phyloP scores from a whole-genome alignment of 2,113 vertebrate species.

The Phoenicopterus ruber region DNA sequence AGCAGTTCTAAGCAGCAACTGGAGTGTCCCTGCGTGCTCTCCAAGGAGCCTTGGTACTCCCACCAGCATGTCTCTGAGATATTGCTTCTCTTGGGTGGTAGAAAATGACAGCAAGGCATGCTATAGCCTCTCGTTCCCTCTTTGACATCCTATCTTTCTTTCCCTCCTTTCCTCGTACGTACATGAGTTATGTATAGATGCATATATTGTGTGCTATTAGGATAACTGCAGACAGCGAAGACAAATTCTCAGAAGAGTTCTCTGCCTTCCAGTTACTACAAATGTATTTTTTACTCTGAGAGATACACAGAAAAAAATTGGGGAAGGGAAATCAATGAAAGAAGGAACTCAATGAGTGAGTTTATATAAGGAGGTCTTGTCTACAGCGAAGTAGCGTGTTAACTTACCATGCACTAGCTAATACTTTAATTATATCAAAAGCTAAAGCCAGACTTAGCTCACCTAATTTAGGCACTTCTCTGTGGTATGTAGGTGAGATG shows the following conservation, averaged over 20 bases:
- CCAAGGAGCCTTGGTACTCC: not conserved
- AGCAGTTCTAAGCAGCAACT: not conserved
- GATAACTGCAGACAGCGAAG: not conserved
- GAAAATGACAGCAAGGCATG: not conserved
- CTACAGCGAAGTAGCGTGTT: not conserved
- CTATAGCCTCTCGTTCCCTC: not conserved
- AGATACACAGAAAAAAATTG: not conserved
- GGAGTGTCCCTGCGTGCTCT: not conserved
- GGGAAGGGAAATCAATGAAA: not conserved
- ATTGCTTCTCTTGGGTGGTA: not conserved
- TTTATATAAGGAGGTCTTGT: not conserved
- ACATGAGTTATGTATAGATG: not conserved
- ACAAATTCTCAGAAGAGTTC: not conserved
- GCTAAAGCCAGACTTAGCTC: not conserved
- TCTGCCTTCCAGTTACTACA: not conserved
- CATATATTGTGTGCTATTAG: not conserved
- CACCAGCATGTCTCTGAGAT: not conserved
- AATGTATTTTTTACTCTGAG: not conserved
- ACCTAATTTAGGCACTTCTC: not conserved
- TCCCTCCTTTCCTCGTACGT: not conserved
- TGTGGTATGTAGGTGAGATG: not conserved
- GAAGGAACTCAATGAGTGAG: not conserved
- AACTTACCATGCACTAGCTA: not conserved
- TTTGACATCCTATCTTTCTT: not conserved
- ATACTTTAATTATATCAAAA: not conserved